These are phyloP conservation scores for Dorcus parallelipipedus DNA, from an alignment of 2,888 invertebrate genomes.

Conservation along the genomic window DNA sequence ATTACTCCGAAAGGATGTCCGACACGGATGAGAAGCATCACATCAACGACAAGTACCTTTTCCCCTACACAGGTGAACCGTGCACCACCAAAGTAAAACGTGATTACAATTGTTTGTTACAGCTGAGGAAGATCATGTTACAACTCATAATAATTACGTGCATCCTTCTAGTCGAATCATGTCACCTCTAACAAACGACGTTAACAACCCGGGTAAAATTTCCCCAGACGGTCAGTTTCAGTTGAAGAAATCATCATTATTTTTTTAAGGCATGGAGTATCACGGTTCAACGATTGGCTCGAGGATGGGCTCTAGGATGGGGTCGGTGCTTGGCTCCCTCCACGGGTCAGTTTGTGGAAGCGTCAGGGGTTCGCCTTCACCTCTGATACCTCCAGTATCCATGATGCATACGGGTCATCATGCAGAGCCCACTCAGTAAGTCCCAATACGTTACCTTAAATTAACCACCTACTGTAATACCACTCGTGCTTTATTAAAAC, in stretches of 20 bases:
- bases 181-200: constrained; percentile 51
- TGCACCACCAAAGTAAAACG: neutral
- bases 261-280: constrained; percentile 38
- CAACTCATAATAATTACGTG: constrained; percentile 39
- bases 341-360: constrained; percentile 46
- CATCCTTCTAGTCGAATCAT: constrained; percentile 41
- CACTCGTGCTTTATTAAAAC: neutral
- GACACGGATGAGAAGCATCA: constrained; percentile 71
- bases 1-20: constrained; percentile 64
- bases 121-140: constrained; percentile 74
- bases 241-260: neutral
- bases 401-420: constrained; percentile 41
- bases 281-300: constrained; percentile 44
- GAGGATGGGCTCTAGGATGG: constrained; percentile 43
- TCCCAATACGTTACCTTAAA: constrained; percentile 14
- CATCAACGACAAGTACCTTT: constrained; percentile 74
- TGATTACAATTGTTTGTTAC: constrained; percentile 1
- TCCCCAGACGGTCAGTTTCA: neutral
- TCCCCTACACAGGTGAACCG: constrained; percentile 72
- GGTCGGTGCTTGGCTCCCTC: constrained; percentile 39
- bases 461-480: neutral
- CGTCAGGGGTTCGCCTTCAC: constrained; percentile 44
- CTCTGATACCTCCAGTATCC: constrained; percentile 45
- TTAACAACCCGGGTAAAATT: constrained; percentile 52
- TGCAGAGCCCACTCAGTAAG: constrained; percentile 44